Evolutionary conservation across 2,888 invertebrate species (phyloP).

Genomic region (Yponomeuta evonymella): DNA sequence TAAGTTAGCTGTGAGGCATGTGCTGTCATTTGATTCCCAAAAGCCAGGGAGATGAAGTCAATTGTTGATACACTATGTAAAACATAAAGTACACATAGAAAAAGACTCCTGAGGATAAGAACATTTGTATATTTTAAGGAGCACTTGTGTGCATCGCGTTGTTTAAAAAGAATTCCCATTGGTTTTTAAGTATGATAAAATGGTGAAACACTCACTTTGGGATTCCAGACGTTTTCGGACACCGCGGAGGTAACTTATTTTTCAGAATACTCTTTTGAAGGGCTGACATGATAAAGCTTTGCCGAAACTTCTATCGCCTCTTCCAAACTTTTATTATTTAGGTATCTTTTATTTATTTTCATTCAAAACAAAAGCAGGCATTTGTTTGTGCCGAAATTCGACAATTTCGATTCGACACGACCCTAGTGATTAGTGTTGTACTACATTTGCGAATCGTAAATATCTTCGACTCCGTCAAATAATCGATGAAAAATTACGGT

Average conservation of each 20-base stretch:
- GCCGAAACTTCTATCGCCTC: slow-evolving; percentile 24
- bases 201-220: slow-evolving; percentile 41
- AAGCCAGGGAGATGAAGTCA: too few species aligned
- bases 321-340: slow-evolving; percentile 7
- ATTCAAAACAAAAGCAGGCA: not conserved
- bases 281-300: slow-evolving; percentile 73
- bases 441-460: not conserved
- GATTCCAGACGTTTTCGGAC: slow-evolving; percentile 53
- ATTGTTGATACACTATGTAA: too few species aligned
- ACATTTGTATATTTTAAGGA: too few species aligned
- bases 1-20: too few species aligned
- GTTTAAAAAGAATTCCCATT: too few species aligned
- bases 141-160: too few species aligned
- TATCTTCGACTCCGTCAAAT: not conserved
- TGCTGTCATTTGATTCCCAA: too few species aligned
- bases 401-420: too few species aligned
- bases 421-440: not conserved
- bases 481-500: not conserved
- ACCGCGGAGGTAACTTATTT: slow-evolving; percentile 79
- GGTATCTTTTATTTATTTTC: not conserved
- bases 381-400: too few species aligned
- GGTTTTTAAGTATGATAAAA: not conserved
- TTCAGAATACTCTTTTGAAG: slow-evolving; percentile 82
- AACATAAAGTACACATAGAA: too few species aligned
- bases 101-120: too few species aligned